Conservation (phyloP, 1,140 invertebrate species). For the Nasonia vitripennis region DNA sequence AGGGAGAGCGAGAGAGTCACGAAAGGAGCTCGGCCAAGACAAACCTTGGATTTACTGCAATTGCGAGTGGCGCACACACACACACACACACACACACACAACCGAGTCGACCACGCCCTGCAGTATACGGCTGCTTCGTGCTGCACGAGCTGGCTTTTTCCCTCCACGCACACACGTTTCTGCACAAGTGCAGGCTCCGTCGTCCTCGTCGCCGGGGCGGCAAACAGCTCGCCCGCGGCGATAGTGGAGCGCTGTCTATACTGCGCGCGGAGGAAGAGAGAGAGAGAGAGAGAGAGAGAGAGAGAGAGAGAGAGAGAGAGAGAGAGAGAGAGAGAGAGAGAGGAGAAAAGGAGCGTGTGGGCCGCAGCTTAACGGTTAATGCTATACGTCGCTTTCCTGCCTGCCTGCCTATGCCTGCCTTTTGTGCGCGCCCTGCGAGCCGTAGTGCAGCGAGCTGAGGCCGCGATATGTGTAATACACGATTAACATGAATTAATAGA, state of each 20-base stretch:
- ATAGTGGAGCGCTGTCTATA: constrained; percentile 25
- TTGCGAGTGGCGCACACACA: constrained; percentile 39
- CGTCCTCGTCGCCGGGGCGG: constrained; percentile 11
- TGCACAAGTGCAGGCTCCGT: constrained; percentile 21
- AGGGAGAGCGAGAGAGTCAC: constrained; percentile 37
- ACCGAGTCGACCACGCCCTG: constrained; percentile 42
- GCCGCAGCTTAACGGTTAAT: constrained; percentile 48
- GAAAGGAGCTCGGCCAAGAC: constrained; percentile 45
- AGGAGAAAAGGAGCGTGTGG: constrained; percentile 32
- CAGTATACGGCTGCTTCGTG: constrained; percentile 33
- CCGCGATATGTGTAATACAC: constrained; percentile 17
- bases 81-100: neutral
- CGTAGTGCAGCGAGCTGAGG: neutral
- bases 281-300: neutral
- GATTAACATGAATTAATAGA: constrained; percentile 48
- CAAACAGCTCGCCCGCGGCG: constrained; percentile 32
- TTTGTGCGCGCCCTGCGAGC: neutral
- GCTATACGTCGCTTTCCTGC: neutral
- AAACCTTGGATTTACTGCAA: constrained; percentile 54
- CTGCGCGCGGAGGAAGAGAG: neutral
- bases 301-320: neutral
- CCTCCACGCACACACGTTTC: neutral
- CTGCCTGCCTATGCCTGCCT: neutral
- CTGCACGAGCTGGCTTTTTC: constrained; percentile 20
- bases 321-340: neutral